Evolutionary conservation across 2,113 vertebrate genomes (phyloP).

Genomic region (Crocuta crocuta): DNA sequence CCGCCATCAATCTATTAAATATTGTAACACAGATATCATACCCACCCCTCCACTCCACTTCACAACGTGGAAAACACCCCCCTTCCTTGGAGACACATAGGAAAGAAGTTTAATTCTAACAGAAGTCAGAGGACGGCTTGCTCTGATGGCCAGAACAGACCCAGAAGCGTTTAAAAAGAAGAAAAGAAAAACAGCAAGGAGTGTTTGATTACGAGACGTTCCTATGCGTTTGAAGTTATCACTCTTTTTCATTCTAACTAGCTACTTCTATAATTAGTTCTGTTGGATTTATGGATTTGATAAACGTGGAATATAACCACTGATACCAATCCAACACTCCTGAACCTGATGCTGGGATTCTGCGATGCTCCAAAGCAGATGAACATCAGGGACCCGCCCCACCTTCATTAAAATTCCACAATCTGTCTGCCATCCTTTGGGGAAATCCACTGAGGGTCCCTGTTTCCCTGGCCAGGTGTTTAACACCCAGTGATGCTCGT

Average conservation of each 20-base stretch:
- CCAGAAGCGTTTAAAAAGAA: background rate
- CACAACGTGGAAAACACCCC: background rate
- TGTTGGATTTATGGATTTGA: background rate
- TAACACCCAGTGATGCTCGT: constrained; percentile 81
- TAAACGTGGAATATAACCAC: background rate
- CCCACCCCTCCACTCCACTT: background rate
- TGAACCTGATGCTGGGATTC: constrained; percentile 31
- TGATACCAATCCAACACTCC: background rate
- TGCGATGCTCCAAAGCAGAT: constrained; percentile 16
- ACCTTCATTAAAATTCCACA: constrained; percentile 79
- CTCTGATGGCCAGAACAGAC: background rate
- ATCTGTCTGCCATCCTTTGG: constrained; percentile 81
- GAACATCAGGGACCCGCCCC: constrained; percentile 17
- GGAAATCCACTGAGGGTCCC: constrained; percentile 74
- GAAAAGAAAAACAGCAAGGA: background rate
- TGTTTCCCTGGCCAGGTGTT: constrained; percentile 84
- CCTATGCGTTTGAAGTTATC: background rate
- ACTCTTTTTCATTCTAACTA: constrained; percentile 11
- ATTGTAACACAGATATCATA: background rate
- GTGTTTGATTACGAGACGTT: background rate
- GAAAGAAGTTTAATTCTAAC: background rate
- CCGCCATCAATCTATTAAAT: background rate
- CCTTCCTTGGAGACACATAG: background rate
- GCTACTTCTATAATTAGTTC: constrained; percentile 44
- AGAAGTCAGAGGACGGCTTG: background rate